Percentiles rank a stretch among this genome's conserved stretches.
Evolutionary conservation across 2,113 vertebrate species (phyloP).

Genomic region (Sphyrna mokarran): DNA sequence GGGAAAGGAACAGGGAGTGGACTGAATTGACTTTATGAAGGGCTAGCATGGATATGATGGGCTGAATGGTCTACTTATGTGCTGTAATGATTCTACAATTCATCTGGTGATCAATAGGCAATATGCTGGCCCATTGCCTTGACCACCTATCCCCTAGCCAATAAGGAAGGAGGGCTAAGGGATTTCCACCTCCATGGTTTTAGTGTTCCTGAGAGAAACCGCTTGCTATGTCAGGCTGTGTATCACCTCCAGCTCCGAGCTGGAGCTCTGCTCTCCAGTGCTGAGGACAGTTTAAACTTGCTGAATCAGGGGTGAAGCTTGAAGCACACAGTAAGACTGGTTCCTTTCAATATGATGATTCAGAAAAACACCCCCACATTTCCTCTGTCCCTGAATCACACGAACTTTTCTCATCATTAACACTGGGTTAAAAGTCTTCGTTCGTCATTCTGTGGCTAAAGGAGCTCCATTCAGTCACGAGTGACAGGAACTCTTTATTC

Average conservation of each 20-base stretch:
- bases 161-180: neutral
- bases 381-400: neutral
- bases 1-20: neutral
- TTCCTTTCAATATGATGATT: neutral
- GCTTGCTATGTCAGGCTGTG: too few species aligned
- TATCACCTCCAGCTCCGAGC: neutral
- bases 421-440: neutral
- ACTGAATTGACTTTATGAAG: neutral
- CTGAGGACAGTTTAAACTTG: neutral
- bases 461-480: neutral
- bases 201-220: too few species aligned
- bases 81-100: neutral
- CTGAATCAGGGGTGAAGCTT: neutral
- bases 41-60: too few species aligned
- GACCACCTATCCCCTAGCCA: neutral
- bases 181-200: neutral
- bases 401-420: neutral
- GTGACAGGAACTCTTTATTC: neutral
- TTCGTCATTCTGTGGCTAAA: neutral
- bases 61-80: neutral
- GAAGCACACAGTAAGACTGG: neutral
- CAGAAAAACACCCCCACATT: neutral
- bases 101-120: neutral
- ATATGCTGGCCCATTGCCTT: neutral
- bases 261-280: too few species aligned